Percentiles rank a stretch among this genome's conserved stretches.
Conservation (phyloP, 2,888 invertebrate genomes). For the Noctua fimbriata region DNA sequence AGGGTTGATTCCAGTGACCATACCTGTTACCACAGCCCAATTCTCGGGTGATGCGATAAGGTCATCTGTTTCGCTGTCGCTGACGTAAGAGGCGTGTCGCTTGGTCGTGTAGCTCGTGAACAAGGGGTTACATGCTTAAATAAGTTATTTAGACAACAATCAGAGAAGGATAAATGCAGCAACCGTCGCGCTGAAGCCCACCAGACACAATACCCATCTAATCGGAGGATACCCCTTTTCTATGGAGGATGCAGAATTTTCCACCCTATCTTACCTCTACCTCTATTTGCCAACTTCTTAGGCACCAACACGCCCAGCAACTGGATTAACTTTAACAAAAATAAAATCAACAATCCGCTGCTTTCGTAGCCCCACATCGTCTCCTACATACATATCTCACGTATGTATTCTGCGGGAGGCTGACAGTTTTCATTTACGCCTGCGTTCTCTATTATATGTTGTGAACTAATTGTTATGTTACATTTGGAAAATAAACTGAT, state of each 20-base stretch:
- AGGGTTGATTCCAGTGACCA: background rate
- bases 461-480: constrained; percentile 59
- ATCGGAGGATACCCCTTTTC: background rate
- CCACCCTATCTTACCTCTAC: background rate
- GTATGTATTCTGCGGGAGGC: constrained; percentile 46
- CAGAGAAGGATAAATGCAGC: background rate
- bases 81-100: too few relatives aligned
- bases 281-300: background rate
- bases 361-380: constrained; percentile 43
- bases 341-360: background rate
- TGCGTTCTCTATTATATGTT: constrained; percentile 57
- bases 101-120: background rate
- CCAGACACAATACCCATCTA: too few relatives aligned
- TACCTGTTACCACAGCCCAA: background rate
- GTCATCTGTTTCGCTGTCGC: background rate
- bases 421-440: constrained; percentile 70
- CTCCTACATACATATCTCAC: constrained; percentile 53
- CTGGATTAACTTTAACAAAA: background rate
- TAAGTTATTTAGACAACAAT: background rate
- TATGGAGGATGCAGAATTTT: background rate
- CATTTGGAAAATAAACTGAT: constrained; percentile 22
- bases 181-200: background rate
- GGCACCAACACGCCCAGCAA: background rate
- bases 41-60: background rate
- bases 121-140: background rate